These are phyloP conservation scores for Accipiter cooperii DNA, from an alignment of 2,113 vertebrate species.

Conservation along the genomic window DNA sequence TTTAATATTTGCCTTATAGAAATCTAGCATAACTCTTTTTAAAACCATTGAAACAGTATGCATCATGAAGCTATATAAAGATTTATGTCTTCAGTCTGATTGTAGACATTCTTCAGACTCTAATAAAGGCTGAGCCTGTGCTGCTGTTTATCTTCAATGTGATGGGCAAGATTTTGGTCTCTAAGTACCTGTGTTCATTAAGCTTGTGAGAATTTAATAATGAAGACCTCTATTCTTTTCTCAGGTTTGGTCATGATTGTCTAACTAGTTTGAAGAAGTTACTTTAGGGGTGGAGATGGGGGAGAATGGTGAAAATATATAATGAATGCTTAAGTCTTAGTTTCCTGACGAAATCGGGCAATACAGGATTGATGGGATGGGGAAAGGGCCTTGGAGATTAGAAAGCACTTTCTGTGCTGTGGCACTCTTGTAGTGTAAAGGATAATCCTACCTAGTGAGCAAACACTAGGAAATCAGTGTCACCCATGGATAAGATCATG, in stretches of 20 bases:
- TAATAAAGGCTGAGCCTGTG: neutral
- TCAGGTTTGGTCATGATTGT: neutral
- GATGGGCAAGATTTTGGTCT: neutral
- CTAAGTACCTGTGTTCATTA: neutral
- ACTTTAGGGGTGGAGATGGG: neutral
- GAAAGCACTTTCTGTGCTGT: neutral
- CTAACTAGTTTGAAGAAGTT: neutral
- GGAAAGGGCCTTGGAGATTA: neutral
- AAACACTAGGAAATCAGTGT: neutral
- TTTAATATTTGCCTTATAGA: neutral
- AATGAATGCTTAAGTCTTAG: neutral
- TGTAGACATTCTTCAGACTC: neutral
- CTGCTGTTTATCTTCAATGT: neutral
- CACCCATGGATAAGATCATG: neutral
- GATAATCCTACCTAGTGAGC: neutral
- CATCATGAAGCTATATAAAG: neutral
- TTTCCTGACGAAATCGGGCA: neutral
- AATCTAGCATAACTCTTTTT: neutral
- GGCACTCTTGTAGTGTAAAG: neutral
- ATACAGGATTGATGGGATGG: neutral
- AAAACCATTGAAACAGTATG: neutral
- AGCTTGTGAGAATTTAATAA: neutral
- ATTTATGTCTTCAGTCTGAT: neutral
- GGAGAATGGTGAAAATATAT: neutral
- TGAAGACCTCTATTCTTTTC: neutral